Conservation (phyloP, 1,140 invertebrate species). For the Schlechtendalia chinensis region DNA sequence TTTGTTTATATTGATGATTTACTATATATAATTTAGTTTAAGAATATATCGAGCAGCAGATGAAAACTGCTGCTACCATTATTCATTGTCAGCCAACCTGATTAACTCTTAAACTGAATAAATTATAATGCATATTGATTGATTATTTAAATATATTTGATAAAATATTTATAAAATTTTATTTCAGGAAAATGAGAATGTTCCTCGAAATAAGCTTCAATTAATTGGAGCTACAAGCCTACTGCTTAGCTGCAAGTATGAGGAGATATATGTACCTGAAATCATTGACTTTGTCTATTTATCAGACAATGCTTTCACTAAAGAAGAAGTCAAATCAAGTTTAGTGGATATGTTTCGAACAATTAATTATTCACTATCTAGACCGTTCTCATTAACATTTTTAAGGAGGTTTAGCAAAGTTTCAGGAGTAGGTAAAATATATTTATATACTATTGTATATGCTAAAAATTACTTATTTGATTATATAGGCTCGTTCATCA, state of each 20-base stretch:
- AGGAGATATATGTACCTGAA: conserved; percentile 89
- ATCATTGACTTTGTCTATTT: conserved; percentile 89
- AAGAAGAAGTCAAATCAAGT: conserved; percentile 77
- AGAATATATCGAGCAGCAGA: too few species aligned
- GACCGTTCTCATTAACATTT: conserved; percentile 85
- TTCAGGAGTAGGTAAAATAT: conserved; percentile 60
- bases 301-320: conserved; percentile 84
- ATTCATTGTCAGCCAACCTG: too few species aligned
- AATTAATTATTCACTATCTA: conserved; percentile 78
- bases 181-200: conserved; percentile 57
- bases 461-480: not conserved
- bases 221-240: conserved; percentile 88
- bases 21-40: too few species aligned
- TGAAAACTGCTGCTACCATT: too few species aligned
- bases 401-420: conserved; percentile 78
- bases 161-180: too few species aligned
- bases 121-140: too few species aligned
- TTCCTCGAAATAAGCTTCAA: conserved; percentile 74
- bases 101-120: not conserved
- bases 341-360: conserved; percentile 75
- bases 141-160: too few species aligned
- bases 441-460: not conserved
- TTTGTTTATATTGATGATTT: not conserved
- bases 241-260: conserved; percentile 92
- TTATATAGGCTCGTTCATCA: conserved; percentile 60